These are phyloP conservation scores for Sesia bembeciformis DNA, from an alignment of 2,888 invertebrate genomes.

Conservation along the genomic window DNA sequence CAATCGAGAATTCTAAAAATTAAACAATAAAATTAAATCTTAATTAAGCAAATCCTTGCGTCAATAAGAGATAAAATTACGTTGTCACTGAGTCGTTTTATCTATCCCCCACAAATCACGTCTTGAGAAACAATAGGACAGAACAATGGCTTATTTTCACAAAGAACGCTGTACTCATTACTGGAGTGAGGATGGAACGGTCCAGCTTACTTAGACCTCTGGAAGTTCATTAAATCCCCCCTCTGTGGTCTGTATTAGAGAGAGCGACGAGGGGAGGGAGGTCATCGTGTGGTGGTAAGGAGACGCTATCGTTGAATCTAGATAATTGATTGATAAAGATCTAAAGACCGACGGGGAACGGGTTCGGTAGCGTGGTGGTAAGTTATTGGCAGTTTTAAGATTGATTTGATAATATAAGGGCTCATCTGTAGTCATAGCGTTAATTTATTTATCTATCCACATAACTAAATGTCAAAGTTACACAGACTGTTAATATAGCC, in stretches of 20 bases:
- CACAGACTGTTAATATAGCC: too few species aligned
- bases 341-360: conserved; percentile 18
- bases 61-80: background rate
- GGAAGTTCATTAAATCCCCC: conserved; percentile 18
- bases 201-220: conserved; percentile 24
- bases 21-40: too few species aligned
- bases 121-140: conserved; percentile 18
- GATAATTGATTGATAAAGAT: conserved; percentile 43
- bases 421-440: too few species aligned
- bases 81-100: conserved; percentile 15
- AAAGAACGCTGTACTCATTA: conserved; percentile 31
- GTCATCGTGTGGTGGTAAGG: background rate
- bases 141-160: conserved; percentile 33
- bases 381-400: background rate
- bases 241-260: conserved; percentile 4
- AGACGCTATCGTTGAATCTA: conserved; percentile 18
- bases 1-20: too few species aligned
- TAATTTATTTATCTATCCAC: too few species aligned
- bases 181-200: conserved; percentile 23
- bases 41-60: background rate
- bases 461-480: too few species aligned
- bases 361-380: conserved; percentile 12
- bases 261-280: background rate
- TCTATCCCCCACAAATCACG: conserved; percentile 36
- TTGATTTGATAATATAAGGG: too few species aligned